Evolutionary conservation across 2,113 vertebrate genomes (phyloP), one percentile per base, ranked within the genome.

Genomic region (Orycteropus afer): DNA sequence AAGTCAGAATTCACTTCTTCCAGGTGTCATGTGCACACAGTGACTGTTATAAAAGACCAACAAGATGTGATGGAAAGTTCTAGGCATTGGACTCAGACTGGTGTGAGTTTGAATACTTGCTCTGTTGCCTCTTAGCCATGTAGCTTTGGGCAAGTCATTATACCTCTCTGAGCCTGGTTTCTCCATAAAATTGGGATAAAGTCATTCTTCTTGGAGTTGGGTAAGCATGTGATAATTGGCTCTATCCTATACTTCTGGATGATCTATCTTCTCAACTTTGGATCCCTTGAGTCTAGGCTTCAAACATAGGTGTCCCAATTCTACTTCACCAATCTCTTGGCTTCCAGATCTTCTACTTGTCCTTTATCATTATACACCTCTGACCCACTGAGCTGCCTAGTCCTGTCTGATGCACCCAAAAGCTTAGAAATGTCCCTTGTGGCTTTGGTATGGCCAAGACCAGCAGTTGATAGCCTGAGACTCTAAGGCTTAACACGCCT

Each of bases 191-290:
- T 1, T 34, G 42, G 12, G n/a, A 49, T 7, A 4, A 57, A 76
- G n/a, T 2, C 47, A 32, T 12, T 67, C 61, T 42, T 57, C 40
- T 9, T 18, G 15, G 45, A 5, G 1, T 12, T 53, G 63, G 25
- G 6, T 32, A 14, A 12, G 14, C 8, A 1, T 51, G 22, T 3
- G 34, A 4, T 15, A 14, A 15, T 15, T 27, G 4, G 15, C 27
- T 40, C 49, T 7, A 4, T 29, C 34, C 42, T 7, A 13, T 12
- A 3, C 14, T 15, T 61, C 53, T 0, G 20, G 12, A 34, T 27
- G 10, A 14, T 27, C 42, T 22, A 10, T 27, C 23, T 47, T 40
- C 45, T 90, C 55, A 32, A 15, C 29, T 34, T 29, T 3, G 40
- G 49, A 53, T 20, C 12, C 63, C 27, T 71, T 23, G 23, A 59